Percentiles rank a stretch among this genome's conserved stretches.
Conservation (phyloP, 1,140 invertebrate species). For the Pseudomyrmex concolor region DNA sequence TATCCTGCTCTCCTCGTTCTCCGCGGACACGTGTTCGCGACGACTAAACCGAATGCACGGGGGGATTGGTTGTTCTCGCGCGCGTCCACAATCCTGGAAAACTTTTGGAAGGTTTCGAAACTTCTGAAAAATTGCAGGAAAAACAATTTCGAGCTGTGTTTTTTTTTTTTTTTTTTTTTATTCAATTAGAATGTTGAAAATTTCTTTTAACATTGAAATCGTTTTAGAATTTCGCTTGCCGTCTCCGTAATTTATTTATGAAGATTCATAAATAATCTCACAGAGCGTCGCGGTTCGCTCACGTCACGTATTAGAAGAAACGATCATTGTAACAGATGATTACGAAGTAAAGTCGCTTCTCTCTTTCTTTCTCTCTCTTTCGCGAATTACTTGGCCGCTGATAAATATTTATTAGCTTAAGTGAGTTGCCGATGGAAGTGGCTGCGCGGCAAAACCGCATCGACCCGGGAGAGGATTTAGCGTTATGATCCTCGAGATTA, state of each 20-base stretch:
- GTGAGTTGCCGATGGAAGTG: slow-evolving; percentile 29
- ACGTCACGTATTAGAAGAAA: background rate
- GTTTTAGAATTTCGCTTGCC: background rate
- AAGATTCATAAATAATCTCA: background rate
- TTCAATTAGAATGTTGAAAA: too few species aligned
- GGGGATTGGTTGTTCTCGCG: background rate
- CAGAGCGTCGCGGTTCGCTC: background rate
- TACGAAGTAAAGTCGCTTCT: slow-evolving; percentile 24
- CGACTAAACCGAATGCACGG: slow-evolving; percentile 16
- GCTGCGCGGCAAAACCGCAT: slow-evolving; percentile 27
- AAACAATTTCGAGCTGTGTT: background rate
- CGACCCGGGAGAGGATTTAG: slow-evolving; percentile 17
- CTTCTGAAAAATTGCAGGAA: background rate
- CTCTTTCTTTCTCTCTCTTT: too few species aligned
- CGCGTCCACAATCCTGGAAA: background rate
- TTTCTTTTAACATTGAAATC: background rate
- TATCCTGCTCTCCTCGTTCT: slow-evolving; percentile 4
- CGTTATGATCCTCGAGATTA: slow-evolving; percentile 43
- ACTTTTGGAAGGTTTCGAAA: background rate
- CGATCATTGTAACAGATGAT: background rate
- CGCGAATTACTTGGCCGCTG: slow-evolving; percentile 6
- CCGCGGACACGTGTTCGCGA: slow-evolving; percentile 43
- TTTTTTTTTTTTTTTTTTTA: background rate
- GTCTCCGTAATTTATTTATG: slow-evolving; percentile 2
- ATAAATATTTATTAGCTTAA: slow-evolving; percentile 48